Evolutionary conservation across 2,113 vertebrate genomes (phyloP), one percentile per base, ranked within the genome.

Genomic region (Arizona elegans): DNA sequence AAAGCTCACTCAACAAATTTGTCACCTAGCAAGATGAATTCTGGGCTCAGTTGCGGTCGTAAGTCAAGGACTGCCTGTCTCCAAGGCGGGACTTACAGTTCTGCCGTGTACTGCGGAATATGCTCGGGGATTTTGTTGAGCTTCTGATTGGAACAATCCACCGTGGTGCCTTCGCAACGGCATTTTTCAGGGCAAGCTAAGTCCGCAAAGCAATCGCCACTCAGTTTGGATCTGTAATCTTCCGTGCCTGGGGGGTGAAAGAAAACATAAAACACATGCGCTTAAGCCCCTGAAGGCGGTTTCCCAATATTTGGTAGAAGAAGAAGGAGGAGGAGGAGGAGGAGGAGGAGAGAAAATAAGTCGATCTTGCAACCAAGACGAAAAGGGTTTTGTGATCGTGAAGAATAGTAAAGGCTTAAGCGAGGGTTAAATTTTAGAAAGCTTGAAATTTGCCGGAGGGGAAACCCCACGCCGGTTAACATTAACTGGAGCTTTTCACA

Each of bases 91-190:
- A 99, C 99, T 99, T 98, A 99, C 99, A 99, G 97, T 94, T 99
- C 99, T 26, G 99, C 98, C 0, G 99, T 99, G 97, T 99, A 99
- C 95, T 99, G 99, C 9, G 99, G 99, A 91, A 99, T 98, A 95
- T 99, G 99, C 65, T 99, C 99, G 24, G 99, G 99, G 96, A 99
- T 98, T 97, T 98, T 99, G 97, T 95, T 98, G 95, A 99, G 98
- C 94, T 99, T 99, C 96, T 99, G 99, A 97, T 99, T 99, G 97
- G 99, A 99, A 97, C 99, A 99, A 95, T 99, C 99, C 81, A 99
- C 99, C 0, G 98, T 99, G 92, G 99, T 99, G 56, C 99, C 99
- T 96, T 99, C 99, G 91, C 99, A 99, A 88, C 99, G 99, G 92
- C 99, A 99, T 96, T 99, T 99, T 93, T 99, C 99, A 15, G 99